Evolutionary conservation across 2,888 invertebrate species (phyloP).

Genomic region (Epistrophe grossulariae): DNA sequence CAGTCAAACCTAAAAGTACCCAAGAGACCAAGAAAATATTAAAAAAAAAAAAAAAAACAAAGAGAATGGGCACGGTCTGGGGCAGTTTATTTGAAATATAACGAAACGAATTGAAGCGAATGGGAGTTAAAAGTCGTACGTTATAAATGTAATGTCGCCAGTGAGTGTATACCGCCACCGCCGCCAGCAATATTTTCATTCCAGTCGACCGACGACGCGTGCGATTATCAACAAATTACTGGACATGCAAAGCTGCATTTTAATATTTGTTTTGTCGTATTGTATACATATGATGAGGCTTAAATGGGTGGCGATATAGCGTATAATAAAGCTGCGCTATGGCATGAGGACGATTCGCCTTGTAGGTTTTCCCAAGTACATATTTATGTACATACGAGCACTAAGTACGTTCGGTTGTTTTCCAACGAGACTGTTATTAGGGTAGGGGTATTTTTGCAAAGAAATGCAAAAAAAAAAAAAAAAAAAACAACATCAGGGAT

Average conservation of each 20-base stretch:
- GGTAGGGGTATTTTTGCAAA: conserved; percentile 32
- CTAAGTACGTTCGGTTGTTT: conserved; percentile 7
- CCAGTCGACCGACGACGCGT: conserved; percentile 66
- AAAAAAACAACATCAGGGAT: not conserved
- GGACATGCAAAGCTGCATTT: conserved; percentile 75
- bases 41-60: not conserved
- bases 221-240: conserved; percentile 76
- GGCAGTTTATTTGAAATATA: not conserved
- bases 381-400: too few species aligned
- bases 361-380: conserved; percentile 18
- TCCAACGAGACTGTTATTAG: conserved; percentile 38
- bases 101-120: not conserved
- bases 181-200: conserved; percentile 53
- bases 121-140: conserved; percentile 49
- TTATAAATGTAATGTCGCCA: conserved; percentile 58
- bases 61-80: not conserved
- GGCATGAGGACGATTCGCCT: conserved; percentile 8
- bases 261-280: conserved; percentile 74
- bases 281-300: conserved; percentile 41
- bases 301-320: conserved; percentile 50
- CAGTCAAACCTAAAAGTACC: conserved; percentile 51
- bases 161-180: not conserved
- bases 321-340: not conserved
- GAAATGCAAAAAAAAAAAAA: conserved; percentile 2
- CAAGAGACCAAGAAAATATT: conserved; percentile 22